These are phyloP conservation scores for silkworm (Bombyx mori) DNA, from an alignment of 1,140 invertebrate species.

Conservation along the genomic window ASM3026992v2 NC_085133.1:8887501-8888000, in stretches of 20 bases:
- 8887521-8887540: conserved; percentile 18
- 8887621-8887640: conserved; percentile 15
- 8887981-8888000: not conserved
- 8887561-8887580: conserved; percentile 12
- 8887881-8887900: too few species aligned
- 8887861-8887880: too few species aligned
- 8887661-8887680: conserved; percentile 11
- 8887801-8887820: conserved; percentile 4
- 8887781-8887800: conserved; percentile 6
- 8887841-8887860: too few species aligned
- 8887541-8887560: conserved; percentile 14
- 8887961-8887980: conserved; percentile 7
- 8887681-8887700: conserved; percentile 8
- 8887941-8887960: conserved; percentile 15
- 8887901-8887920: too few species aligned
- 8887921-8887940: too few species aligned
- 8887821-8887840: not conserved
- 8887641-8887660: conserved; percentile 19
- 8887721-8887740: too few species aligned
- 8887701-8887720: too few species aligned
- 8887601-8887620: conserved; percentile 13
- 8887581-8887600: conserved; percentile 7
- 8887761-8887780: conserved; percentile 3
- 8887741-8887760: not conserved
- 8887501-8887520: conserved; percentile 17